Base-by-base conservation (phyloP, 2,113 vertebrate genomes). In the Actenoides hombroni region DNA sequence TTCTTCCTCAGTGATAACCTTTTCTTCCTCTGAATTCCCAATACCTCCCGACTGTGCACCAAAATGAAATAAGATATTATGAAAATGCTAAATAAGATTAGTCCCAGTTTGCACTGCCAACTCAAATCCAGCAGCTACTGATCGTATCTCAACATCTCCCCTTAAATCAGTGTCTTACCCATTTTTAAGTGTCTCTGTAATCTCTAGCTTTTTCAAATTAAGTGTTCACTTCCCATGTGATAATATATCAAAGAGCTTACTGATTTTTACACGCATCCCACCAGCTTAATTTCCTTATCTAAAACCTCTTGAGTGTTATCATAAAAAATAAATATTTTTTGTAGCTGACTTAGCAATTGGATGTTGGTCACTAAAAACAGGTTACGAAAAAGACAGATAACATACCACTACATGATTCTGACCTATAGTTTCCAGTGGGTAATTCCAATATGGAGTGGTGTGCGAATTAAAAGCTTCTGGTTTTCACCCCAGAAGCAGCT, bases 281-380 rank as follows among this genome's bases (percentile, higher is more conserved):
- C 77, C 89, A 85, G 69, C 83, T 87, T 94, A 82, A 96, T 94
- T 95, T 91, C 63, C 87, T 96, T 97, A 96, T 97, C 95, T 80
- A 42, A 76, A 91, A 94, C 23, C 40, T 49, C 68, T 64, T 78
- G 42, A 95, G 88, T 92, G 73, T 91, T 92, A 95, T 94, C 60
- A 60, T 68, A 87, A 86, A 89, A 89, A 94, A 76, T 33, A 92
- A 92, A 75, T 51, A 37, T 39, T 75, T 88, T 44, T 76, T 68
- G 46, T n/a, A 82, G 49, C 76, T 61, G 53, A 69, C 53, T 64
- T 90, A 68, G 73, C 28, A 87, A 90, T 24, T 69, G 46, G 49
- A 63, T 83, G 29, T 42, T 31, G 18, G 46, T 49, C 29, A 53
- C 53, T 64, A 37, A 91, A 90, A 86, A n/a, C 11, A 92, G 60